A percentile compares a stretch with the other conserved stretches of the same genome.
These are phyloP conservation scores for Eupithecia pulchellata DNA, from an alignment of 2,888 invertebrate genomes.

Conservation along the genomic window DNA sequence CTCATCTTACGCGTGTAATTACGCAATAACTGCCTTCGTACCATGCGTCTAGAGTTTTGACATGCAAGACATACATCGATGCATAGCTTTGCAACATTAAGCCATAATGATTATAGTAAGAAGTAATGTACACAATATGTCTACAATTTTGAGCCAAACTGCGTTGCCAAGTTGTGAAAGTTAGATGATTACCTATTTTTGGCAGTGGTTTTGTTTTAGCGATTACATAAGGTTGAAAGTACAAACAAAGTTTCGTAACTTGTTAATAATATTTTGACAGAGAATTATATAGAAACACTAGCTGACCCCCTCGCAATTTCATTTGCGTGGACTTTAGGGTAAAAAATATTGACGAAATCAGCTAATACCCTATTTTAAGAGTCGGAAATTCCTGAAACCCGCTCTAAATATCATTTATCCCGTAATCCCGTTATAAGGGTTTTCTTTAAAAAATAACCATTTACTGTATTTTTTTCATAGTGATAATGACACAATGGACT, in stretches of 20 bases:
- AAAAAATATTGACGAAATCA: no score
- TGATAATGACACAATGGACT: no score
- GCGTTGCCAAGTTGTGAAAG: conserved; percentile 8
- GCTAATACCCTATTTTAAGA: no score
- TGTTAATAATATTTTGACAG: background rate
- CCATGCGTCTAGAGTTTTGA: conserved; percentile 11
- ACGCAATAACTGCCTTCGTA: conserved; percentile 28
- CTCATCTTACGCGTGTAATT: conserved; percentile 34
- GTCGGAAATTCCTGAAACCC: no score
- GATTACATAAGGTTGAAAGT: conserved; percentile 19
- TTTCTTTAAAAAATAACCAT: no score
- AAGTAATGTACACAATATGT: conserved; percentile 19
- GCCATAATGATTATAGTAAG: background rate
- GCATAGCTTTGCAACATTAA: conserved; percentile 13
- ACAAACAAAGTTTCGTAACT: conserved; percentile 8
- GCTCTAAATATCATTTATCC: no score
- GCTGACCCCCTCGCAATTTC: no score
- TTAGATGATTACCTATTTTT: conserved; percentile 17
- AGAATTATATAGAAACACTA: background rate
- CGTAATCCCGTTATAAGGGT: no score
- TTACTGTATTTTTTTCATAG: no score
- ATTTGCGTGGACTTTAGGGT: no score
- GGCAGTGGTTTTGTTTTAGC: conserved; percentile 8
- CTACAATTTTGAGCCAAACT: background rate
- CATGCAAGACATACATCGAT: conserved; percentile 20